A percentile compares a stretch with the other conserved stretches of the same genome.
phyloP scores from a whole-genome alignment of 2,113 vertebrate species.

The Xenopus borealis region DNA sequence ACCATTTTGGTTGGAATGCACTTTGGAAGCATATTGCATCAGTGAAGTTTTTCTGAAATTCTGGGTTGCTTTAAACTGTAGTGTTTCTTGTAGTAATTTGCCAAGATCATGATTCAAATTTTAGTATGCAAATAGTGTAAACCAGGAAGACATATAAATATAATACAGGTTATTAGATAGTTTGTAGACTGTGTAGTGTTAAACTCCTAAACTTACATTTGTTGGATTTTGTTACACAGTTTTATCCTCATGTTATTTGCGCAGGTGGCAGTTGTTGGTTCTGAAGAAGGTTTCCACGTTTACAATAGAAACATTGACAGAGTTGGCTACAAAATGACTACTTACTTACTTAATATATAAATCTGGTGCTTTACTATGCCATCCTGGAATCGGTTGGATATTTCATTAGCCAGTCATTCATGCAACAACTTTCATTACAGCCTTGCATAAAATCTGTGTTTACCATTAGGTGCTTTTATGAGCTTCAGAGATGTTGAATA shows the following conservation, averaged over 20 bases:
- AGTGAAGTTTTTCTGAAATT: neutral
- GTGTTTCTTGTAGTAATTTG: too few relatives aligned
- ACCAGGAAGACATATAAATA: too few relatives aligned
- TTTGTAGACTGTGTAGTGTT: neutral
- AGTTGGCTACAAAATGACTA: constrained; percentile 25
- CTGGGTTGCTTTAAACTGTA: too few relatives aligned
- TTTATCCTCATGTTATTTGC: constrained; percentile 73
- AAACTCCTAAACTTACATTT: constrained; percentile 57
- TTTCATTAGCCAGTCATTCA: constrained; percentile 24
- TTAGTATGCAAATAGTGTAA: too few relatives aligned
- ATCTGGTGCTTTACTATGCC: neutral
- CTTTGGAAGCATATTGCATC: neutral
- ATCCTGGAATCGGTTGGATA: constrained; percentile 25
- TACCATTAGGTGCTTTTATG: neutral
- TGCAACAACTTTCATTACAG: neutral
- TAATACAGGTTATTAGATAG: too few relatives aligned
- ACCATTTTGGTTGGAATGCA: neutral
- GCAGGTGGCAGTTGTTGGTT: constrained; percentile 75
- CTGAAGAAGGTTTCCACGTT: constrained; percentile 59
- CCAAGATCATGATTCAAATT: too few relatives aligned
- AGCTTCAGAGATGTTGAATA: constrained; percentile 5
- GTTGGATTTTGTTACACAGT: constrained; percentile 67
- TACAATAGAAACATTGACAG: constrained; percentile 68
- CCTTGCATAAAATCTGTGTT: constrained; percentile 9
- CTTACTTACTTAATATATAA: neutral